A percentile compares a stretch with the other conserved stretches of the same genome.
phyloP scores from a whole-genome alignment of 2,797 vertebrate species.

The Chaetophractus vellerosus region DNA sequence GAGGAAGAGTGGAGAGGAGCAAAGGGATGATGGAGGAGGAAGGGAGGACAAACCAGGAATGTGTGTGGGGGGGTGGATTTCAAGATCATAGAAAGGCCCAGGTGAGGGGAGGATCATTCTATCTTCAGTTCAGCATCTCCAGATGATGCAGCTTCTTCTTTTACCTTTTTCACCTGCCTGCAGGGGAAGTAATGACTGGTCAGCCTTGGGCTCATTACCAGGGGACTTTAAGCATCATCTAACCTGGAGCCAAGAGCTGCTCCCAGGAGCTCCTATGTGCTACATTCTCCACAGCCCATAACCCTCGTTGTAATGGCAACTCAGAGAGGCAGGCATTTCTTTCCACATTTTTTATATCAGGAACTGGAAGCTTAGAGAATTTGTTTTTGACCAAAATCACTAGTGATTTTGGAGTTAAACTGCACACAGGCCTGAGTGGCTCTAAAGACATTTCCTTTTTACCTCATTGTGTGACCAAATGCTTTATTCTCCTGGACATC shows the following conservation, averaged over 20 bases:
- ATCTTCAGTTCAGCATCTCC: background rate
- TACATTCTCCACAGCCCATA: background rate
- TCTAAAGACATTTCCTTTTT: background rate
- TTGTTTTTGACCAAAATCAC: background rate
- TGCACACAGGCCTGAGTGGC: background rate
- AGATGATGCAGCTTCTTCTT: background rate
- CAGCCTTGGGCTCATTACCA: background rate
- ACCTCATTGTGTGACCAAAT: background rate
- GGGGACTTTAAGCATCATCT: background rate
- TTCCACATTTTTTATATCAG: background rate
- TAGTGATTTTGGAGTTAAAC: background rate
- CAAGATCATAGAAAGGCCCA: fast-evolving
- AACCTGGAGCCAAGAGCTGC: background rate
- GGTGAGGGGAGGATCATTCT: background rate
- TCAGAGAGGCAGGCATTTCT: background rate
- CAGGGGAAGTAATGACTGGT: background rate
- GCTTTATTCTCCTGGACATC: background rate
- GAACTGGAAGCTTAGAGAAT: background rate
- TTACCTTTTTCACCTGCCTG: background rate
- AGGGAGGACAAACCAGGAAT: background rate
- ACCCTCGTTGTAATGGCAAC: background rate
- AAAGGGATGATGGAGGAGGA: background rate
- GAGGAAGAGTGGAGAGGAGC: background rate
- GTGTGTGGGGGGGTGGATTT: background rate
- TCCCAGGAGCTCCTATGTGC: background rate